phyloP scores from a whole-genome alignment of 1,140 invertebrate genomes.

The Oedothorax gibbosus region DNA sequence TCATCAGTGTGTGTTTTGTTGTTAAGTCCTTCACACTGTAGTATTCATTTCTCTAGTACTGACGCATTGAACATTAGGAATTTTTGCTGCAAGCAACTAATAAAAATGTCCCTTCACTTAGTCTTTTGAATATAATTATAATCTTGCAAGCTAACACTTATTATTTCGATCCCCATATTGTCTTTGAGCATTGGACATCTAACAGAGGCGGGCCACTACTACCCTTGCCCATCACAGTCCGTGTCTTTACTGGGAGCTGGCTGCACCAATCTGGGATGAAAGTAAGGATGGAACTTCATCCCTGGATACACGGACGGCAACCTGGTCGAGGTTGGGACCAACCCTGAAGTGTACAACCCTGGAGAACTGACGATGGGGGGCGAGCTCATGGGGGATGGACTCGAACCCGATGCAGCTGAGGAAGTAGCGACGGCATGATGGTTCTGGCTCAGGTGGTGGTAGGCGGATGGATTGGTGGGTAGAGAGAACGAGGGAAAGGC shows the following conservation, averaged over 20 bases:
- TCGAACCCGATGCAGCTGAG: slow-evolving; percentile 32
- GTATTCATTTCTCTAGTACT: too few species aligned
- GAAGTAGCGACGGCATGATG: slow-evolving; percentile 14
- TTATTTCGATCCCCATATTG: too few species aligned
- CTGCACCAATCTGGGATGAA: slow-evolving; percentile 57
- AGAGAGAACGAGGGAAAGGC: slow-evolving; percentile 42
- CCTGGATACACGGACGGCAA: slow-evolving; percentile 48
- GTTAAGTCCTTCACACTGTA: too few species aligned
- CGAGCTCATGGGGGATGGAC: slow-evolving; percentile 29
- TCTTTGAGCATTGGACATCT: too few species aligned
- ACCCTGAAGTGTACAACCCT: slow-evolving; percentile 16
- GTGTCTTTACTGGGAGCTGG: slow-evolving; percentile 34
- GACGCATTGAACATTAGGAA: too few species aligned
- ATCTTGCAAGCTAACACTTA: too few species aligned
- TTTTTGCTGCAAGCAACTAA: too few species aligned
- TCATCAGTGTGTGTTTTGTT: too few species aligned
- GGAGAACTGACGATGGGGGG: not conserved
- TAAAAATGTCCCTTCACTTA: too few species aligned
- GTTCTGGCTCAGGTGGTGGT: slow-evolving; percentile 12
- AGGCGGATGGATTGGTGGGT: slow-evolving; percentile 4
- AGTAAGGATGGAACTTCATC: slow-evolving; percentile 58
- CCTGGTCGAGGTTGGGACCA: slow-evolving; percentile 28
- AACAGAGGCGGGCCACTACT: too few species aligned
- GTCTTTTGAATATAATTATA: too few species aligned
- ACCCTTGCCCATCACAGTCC: slow-evolving; percentile 32